phyloP scores from a whole-genome alignment of 2,888 invertebrate genomes.

The Phorcus lineatus region DNA sequence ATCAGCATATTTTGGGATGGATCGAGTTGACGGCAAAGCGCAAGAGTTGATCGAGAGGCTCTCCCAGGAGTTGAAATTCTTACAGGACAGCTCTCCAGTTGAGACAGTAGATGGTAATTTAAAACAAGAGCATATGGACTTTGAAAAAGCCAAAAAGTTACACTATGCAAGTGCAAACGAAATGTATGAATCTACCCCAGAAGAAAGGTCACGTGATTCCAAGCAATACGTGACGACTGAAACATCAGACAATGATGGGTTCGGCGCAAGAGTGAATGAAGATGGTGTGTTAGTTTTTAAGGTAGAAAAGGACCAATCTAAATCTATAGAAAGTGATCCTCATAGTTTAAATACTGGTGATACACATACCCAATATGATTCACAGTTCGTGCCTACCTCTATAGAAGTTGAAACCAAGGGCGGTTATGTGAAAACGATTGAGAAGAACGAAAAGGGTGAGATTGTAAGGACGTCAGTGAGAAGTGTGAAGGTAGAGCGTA shows the following conservation, averaged over 20 bases:
- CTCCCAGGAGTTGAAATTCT: slow-evolving; percentile 46
- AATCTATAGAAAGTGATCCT: not conserved
- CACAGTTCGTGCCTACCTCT: not conserved
- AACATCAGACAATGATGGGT: not conserved
- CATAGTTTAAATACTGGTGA: no score
- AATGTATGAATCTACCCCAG: not conserved
- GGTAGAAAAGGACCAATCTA: not conserved
- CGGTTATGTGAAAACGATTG: not conserved
- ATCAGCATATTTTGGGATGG: slow-evolving; percentile 56
- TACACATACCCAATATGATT: not conserved
- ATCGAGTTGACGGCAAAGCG: slow-evolving; percentile 43
- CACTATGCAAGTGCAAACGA: slow-evolving; percentile 7
- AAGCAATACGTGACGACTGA: not conserved
- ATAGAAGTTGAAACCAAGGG: not conserved
- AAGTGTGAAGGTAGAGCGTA: no score
- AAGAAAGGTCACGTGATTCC: not conserved
- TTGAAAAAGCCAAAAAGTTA: not conserved
- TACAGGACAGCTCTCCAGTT: not conserved
- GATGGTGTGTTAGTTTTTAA: not conserved
- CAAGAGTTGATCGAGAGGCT: slow-evolving; percentile 53
- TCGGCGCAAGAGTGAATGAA: not conserved
- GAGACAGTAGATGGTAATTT: not conserved
- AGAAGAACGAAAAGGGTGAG: not conserved
- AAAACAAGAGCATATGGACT: not conserved
- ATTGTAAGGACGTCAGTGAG: not conserved